A percentile compares a stretch with the other conserved stretches of the same genome.
These are phyloP conservation scores for Zeugodacus cucurbitae DNA, from an alignment of 1,140 invertebrate genomes.

Conservation along the genomic window DNA sequence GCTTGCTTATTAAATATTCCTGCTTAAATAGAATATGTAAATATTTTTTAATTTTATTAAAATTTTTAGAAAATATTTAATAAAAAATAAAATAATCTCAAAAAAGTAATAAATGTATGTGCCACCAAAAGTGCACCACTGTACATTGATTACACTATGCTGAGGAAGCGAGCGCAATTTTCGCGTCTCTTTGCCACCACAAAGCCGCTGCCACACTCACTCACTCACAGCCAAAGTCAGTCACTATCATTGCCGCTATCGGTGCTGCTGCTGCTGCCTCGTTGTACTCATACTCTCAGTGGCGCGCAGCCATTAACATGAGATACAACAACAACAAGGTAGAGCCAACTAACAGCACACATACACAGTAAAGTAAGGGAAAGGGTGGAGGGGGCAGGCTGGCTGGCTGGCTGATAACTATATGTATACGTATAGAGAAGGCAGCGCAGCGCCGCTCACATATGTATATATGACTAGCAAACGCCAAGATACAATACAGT, in stretches of 20 bases:
- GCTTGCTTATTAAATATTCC: too few species aligned
- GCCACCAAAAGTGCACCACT: neutral
- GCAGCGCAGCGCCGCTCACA: neutral
- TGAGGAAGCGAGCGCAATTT: neutral
- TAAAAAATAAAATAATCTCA: too few species aligned
- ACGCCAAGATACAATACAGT: constrained; percentile 23
- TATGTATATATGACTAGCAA: too few species aligned
- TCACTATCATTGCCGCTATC: constrained; percentile 32
- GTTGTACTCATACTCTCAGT: neutral
- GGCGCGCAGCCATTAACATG: neutral
- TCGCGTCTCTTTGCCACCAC: constrained; percentile 14
- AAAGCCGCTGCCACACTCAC: neutral
- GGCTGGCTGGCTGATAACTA: constrained; percentile 1
- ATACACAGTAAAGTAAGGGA: neutral
- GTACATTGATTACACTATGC: neutral
- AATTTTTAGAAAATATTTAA: too few species aligned
- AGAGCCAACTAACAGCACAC: neutral
- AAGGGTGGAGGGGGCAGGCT: neutral
- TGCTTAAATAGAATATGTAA: too few species aligned
- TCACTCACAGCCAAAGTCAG: neutral
- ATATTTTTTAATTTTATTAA: too few species aligned
- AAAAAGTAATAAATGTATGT: neutral
- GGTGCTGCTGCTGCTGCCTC: neutral
- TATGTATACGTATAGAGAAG: neutral
- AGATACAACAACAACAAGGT: neutral